phyloP scores from a whole-genome alignment of 2,888 invertebrate species.

The Macropis europaea region DNA sequence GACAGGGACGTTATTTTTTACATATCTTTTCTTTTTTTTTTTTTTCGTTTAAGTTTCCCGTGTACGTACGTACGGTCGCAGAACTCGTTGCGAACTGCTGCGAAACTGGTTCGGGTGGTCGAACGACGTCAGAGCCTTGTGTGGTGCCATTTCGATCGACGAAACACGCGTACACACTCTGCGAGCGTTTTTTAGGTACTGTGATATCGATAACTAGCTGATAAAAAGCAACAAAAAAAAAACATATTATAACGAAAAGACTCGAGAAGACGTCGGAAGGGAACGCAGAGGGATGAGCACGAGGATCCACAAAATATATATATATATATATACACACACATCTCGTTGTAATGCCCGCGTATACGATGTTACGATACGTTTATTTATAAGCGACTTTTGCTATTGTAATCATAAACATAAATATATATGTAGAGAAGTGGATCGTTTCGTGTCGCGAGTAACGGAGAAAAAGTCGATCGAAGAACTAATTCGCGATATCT shows the following conservation, averaged over 20 bases:
- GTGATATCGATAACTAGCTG: constrained; percentile 55
- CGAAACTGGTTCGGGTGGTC: constrained; percentile 63
- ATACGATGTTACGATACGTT: constrained; percentile 41
- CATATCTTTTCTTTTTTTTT: constrained; percentile 30
- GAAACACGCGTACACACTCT: constrained; percentile 17
- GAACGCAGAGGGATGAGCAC: constrained; percentile 2
- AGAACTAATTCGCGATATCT: constrained; percentile 59
- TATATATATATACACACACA: too few species aligned
- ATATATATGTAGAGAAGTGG: too few species aligned
- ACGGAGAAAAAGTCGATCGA: constrained; percentile 57
- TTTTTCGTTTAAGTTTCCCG: constrained; percentile 53
- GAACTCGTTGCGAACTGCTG: constrained; percentile 57
- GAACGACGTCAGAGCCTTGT: constrained; percentile 58
- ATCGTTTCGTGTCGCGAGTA: too few species aligned
- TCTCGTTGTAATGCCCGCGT: constrained; percentile 20
- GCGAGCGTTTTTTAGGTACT: constrained; percentile 42
- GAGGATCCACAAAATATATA: constrained; percentile 23
- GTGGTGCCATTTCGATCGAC: constrained; percentile 67
- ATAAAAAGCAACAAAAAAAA: constrained; percentile 2
- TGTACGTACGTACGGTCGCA: constrained; percentile 39
- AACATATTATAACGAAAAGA: neutral
- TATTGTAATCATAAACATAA: too few species aligned
- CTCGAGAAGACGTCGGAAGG: neutral
- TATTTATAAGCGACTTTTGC: constrained; percentile 51
- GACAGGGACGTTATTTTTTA: constrained; percentile 51